These are phyloP conservation scores for Bombus sylvicola DNA, from an alignment of 1,140 invertebrate species.

Conservation along the genomic window DNA sequence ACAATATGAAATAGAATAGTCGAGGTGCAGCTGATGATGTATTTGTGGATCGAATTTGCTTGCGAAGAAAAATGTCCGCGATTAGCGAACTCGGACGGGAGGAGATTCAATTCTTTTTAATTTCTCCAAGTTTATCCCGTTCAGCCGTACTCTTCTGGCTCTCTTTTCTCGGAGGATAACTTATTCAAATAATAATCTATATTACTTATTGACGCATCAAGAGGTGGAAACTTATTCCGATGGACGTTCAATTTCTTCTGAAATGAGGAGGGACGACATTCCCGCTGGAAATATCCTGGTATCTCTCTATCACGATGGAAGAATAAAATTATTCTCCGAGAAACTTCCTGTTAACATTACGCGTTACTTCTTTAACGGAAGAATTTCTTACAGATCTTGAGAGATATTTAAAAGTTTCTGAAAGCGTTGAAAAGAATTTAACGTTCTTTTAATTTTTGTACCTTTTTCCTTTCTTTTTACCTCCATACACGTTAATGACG, in stretches of 20 bases:
- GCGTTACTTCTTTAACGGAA: not conserved
- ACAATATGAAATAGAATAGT: constrained; percentile 13
- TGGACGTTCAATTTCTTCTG: constrained; percentile 41
- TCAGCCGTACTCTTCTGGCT: too few relatives aligned
- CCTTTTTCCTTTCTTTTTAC: not conserved
- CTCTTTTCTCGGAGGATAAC: not conserved
- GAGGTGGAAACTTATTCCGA: constrained; percentile 43
- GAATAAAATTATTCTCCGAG: constrained; percentile 24
- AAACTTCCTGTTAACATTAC: constrained; percentile 27
- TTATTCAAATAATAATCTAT: constrained; percentile 47
- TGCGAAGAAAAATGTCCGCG: constrained; percentile 12
- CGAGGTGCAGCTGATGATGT: not conserved
- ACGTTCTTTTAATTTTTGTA: not conserved
- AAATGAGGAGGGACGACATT: not conserved
- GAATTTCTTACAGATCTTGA: constrained; percentile 6
- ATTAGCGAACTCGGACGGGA: constrained; percentile 16
- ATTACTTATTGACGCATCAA: constrained; percentile 42
- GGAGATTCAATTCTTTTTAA: constrained; percentile 25
- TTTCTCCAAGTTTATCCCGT: constrained; percentile 29
- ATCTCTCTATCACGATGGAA: not conserved
- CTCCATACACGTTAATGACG: not conserved
- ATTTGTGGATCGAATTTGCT: constrained; percentile 20
- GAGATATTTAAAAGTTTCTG: constrained; percentile 20
- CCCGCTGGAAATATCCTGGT: constrained; percentile 1
- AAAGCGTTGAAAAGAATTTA: not conserved